Conservation (phyloP, 2,888 invertebrate genomes). For the Drosophila conformis region DNA sequence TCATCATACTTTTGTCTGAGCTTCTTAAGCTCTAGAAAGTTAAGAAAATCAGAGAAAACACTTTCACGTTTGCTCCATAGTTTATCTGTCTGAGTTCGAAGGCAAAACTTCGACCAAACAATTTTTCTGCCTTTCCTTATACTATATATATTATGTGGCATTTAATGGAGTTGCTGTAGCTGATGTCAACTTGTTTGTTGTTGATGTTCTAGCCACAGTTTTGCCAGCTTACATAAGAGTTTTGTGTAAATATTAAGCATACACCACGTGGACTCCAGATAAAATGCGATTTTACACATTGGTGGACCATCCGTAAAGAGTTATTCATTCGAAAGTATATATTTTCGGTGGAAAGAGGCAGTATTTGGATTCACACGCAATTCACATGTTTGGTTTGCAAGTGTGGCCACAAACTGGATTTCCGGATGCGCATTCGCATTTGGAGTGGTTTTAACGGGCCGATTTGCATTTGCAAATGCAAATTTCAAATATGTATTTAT, state of each 20-base stretch:
- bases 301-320: slow-evolving; percentile 24
- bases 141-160: not conserved
- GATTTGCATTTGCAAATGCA: slow-evolving; percentile 29
- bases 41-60: slow-evolving; percentile 61
- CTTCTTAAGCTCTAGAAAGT: slow-evolving; percentile 72
- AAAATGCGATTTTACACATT: slow-evolving; percentile 32
- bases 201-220: slow-evolving; percentile 14
- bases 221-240: slow-evolving; percentile 24
- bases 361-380: slow-evolving; percentile 31
- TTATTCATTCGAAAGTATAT: slow-evolving; percentile 50
- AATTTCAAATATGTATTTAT: slow-evolving; percentile 59
- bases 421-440: slow-evolving; percentile 27
- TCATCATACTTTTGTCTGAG: slow-evolving; percentile 65
- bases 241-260: slow-evolving; percentile 48
- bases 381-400: slow-evolving; percentile 33
- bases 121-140: slow-evolving; percentile 16
- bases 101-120: slow-evolving; percentile 50
- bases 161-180: slow-evolving; percentile 16
- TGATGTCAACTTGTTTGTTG: slow-evolving; percentile 23
- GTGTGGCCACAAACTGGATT: slow-evolving; percentile 64
- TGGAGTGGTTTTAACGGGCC: not conserved
- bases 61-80: slow-evolving; percentile 66
- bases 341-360: slow-evolving; percentile 12
- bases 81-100: slow-evolving; percentile 40
- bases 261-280: slow-evolving; percentile 42